phyloP scores from a whole-genome alignment of 2,888 invertebrate species.

The Eilema griseolum region DNA sequence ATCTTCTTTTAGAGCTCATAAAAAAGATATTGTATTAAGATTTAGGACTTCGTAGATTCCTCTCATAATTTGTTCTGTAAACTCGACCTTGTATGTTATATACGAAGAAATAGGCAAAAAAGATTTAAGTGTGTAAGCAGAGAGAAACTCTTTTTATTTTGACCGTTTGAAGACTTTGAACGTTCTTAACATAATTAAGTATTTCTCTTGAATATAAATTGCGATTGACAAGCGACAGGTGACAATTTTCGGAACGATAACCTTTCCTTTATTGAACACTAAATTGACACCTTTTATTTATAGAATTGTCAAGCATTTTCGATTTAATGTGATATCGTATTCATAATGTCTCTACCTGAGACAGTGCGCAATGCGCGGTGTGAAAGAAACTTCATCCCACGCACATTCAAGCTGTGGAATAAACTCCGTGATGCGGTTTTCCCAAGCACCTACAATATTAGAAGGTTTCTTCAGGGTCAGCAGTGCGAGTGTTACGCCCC shows the following conservation, averaged over 20 bases:
- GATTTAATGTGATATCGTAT: background rate
- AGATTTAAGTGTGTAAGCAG: background rate
- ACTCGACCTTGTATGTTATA: background rate
- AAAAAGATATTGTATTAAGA: background rate
- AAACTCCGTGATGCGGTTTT: no score
- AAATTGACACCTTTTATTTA: background rate
- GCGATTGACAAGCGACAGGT: background rate
- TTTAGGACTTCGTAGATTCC: background rate
- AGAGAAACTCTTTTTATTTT: background rate
- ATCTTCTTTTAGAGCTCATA: slow-evolving; percentile 5
- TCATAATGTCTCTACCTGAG: background rate
- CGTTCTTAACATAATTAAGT: background rate
- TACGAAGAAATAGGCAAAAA: no score
- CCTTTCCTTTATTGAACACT: background rate
- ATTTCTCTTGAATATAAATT: background rate
- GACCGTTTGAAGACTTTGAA: background rate
- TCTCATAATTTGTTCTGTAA: background rate
- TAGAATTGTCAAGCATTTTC: background rate
- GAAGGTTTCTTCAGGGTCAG: no score
- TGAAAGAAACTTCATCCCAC: no score
- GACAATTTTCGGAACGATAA: background rate
- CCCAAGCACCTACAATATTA: no score
- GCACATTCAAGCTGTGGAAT: no score
- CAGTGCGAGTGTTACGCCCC: no score
- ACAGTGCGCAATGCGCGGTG: no score